Percentiles rank a stretch among this genome's conserved stretches.
These are phyloP conservation scores for Sinelater perroti DNA, from an alignment of 2,888 invertebrate species.

Conservation along the genomic window DNA sequence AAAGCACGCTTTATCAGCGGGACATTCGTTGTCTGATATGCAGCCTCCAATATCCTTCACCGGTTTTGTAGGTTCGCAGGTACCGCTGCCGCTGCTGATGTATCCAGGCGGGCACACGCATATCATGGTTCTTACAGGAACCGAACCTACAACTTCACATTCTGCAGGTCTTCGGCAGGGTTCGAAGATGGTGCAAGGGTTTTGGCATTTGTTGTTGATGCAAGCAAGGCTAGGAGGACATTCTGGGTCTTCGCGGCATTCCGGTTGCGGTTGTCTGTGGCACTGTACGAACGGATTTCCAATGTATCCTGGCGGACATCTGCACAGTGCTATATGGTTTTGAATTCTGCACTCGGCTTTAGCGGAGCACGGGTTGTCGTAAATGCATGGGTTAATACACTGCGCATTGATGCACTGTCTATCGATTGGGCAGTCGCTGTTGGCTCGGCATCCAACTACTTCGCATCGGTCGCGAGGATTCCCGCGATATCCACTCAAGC, in stretches of 20 bases:
- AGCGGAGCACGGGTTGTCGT: conserved; percentile 78
- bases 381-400: conserved; percentile 85
- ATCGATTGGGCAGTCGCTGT: conserved; percentile 87
- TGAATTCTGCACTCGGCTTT: conserved; percentile 82
- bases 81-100: conserved; percentile 82
- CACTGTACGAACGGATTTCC: conserved; percentile 88
- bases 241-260: conserved; percentile 83
- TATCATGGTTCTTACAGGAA: conserved; percentile 87
- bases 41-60: conserved; percentile 71
- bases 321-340: conserved; percentile 85
- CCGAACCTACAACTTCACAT: conserved; percentile 82
- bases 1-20: conserved; percentile 79
- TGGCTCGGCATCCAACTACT: conserved; percentile 84
- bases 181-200: conserved; percentile 80
- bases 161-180: conserved; percentile 83
- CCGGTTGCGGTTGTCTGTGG: conserved; percentile 73
- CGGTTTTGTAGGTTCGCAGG: conserved; percentile 78
- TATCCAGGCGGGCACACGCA: conserved; percentile 91
- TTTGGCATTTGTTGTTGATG: conserved; percentile 80
- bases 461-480: conserved; percentile 79
- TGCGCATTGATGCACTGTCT: conserved; percentile 86
- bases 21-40: conserved; percentile 80
- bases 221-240: conserved; percentile 84
- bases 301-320: conserved; percentile 77
- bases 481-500: conserved; percentile 82